Base-by-base conservation (phyloP, 2,113 vertebrate species). In the Laterallus jamaicensis region DNA sequence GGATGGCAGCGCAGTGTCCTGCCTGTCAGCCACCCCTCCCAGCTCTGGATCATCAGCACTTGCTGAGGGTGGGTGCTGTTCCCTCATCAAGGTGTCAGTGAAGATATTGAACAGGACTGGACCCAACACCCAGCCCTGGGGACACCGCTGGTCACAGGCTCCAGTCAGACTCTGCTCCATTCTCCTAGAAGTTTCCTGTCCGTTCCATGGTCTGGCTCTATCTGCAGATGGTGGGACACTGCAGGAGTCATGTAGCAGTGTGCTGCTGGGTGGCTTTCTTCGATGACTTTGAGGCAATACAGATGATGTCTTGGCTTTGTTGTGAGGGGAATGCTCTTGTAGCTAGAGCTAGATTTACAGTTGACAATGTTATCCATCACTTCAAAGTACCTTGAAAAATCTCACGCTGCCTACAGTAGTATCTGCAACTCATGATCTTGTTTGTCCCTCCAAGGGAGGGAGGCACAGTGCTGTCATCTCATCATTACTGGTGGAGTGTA, bases 221-320 rank as follows among this genome's bases (percentile, higher is more conserved):
- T 28, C 55, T 82, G 64, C 25, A 3, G 3, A 3, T 31, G n/a
- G 25, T 55, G 26, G 54, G 19, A 22, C 26, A 3, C 26, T 37
- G 37, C 3, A 52, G 52, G 5, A 42, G 9, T 54, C 58, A 35
- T 56, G 37, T n/a, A 26, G 49, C 42, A 64, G 42, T 44, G 32
- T 12, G 4, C 4, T 0, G 1, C 1, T 0, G 50, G 10, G 18
- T 49, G 54, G 11, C 40, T 88, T 56, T 56, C 32, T 44, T 37
- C 11, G 50, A 5, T 82, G 67, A 29, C 14, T 64, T 78, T n/a
- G n/a, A 35, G 28, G 22, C 1, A 2, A 69, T 64, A n/a, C 24
- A 62, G 28, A 74, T 86, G 77, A 62, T 50, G 31, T 20, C 29
- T 42, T 63, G 42, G 67, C 68, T 87, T 49, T 49, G 6, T 47